Conservation (phyloP, 1,140 invertebrate species). For the Drosophila mayri region DNA sequence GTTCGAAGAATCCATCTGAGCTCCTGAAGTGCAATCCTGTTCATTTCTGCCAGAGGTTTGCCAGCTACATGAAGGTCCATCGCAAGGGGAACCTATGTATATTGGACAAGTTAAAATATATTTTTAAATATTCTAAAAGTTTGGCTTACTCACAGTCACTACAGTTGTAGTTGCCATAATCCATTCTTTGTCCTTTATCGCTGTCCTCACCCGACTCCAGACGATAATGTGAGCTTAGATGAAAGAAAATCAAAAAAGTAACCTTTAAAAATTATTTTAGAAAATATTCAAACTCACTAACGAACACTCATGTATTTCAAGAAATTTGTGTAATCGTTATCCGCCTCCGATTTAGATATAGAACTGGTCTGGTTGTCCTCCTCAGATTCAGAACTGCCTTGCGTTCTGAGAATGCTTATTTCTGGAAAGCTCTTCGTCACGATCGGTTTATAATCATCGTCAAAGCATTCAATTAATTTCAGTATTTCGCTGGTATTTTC, state of each 20-base stretch:
- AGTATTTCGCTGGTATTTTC: conserved; percentile 2
- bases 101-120: neutral
- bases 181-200: conserved; percentile 5
- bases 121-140: neutral
- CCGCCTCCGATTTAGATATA: neutral
- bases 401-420: neutral
- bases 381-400: neutral
- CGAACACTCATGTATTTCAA: conserved; percentile 8
- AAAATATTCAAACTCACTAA: conserved; percentile 26
- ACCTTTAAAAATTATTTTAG: neutral
- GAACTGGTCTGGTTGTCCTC: neutral
- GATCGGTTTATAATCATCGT: conserved; percentile 4
- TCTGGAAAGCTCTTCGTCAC: conserved; percentile 6
- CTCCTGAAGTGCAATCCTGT: neutral
- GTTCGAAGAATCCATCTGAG: neutral
- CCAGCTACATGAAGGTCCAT: conserved; percentile 1
- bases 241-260: neutral
- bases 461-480: conserved; percentile 7
- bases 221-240: conserved; percentile 15
- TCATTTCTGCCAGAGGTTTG: neutral
- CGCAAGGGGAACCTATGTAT: neutral
- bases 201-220: neutral
- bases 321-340: conserved; percentile 2
- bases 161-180: conserved; percentile 12
- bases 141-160: conserved; percentile 9